Evolutionary conservation across 1,140 invertebrate species (phyloP).

Genomic region (Octopus bimaculoides): DNA sequence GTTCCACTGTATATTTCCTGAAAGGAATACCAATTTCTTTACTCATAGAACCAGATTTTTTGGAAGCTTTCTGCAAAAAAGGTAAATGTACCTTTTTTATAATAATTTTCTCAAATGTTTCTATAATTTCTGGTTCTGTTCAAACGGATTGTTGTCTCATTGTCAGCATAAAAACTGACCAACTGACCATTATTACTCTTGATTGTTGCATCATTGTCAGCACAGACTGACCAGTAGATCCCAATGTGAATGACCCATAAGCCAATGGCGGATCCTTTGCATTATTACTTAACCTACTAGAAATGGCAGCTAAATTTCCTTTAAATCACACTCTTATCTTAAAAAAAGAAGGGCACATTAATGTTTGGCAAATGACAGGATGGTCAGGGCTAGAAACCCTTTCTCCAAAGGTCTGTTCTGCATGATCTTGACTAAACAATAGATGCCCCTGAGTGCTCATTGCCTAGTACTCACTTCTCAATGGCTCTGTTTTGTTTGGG

Average conservation of each 20-base stretch:
- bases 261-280: not conserved
- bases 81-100: constrained; percentile 25
- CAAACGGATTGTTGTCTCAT: not conserved
- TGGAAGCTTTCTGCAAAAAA: constrained; percentile 41
- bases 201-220: not conserved
- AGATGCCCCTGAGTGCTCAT: no score
- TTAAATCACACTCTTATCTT: no score
- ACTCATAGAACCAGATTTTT: constrained; percentile 34
- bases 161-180: constrained; percentile 11
- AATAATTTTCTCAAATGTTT: not conserved
- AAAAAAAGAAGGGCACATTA: no score
- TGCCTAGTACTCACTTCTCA: no score
- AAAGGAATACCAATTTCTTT: constrained; percentile 24
- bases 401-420: no score
- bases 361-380: no score
- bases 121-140: not conserved
- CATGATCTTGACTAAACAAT: no score
- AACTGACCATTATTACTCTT: not conserved
- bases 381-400: no score
- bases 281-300: no score
- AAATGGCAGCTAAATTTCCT: no score
- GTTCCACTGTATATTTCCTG: constrained; percentile 16
- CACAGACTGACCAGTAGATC: not conserved
- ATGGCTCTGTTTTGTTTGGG: no score
- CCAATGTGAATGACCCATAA: not conserved